These are phyloP conservation scores for Antitype chi DNA, from an alignment of 2,888 invertebrate species.

Conservation along the genomic window DNA sequence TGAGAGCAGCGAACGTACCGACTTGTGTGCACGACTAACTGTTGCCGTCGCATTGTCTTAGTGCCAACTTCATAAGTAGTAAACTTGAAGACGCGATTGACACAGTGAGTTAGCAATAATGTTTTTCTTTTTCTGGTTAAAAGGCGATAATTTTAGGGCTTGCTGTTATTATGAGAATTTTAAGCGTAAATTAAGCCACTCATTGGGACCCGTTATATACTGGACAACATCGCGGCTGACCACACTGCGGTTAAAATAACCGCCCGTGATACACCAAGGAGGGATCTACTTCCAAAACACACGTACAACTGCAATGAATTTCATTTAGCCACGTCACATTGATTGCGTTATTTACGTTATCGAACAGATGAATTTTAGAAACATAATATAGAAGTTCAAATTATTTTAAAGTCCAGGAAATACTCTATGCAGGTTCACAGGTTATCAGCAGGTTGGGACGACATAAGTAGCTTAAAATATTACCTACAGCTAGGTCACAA, in stretches of 20 bases:
- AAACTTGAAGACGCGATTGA: not conserved
- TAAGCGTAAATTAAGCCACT: too few species aligned
- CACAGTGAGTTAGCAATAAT: not conserved
- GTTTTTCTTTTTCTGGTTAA: not conserved
- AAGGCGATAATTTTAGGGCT: not conserved
- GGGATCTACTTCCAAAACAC: not conserved
- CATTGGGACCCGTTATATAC: too few species aligned
- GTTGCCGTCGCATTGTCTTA: slow-evolving; percentile 41
- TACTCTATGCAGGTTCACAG: not conserved
- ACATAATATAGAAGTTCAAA: not conserved
- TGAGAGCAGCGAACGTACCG: not conserved
- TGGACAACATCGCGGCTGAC: too few species aligned
- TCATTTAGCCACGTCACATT: not conserved
- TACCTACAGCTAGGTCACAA: not conserved
- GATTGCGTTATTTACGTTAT: not conserved
- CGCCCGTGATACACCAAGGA: not conserved
- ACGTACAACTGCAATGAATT: not conserved
- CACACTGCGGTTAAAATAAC: too few species aligned
- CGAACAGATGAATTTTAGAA: not conserved
- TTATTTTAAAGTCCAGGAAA: not conserved
- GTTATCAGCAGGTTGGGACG: not conserved
- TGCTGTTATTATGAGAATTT: too few species aligned
- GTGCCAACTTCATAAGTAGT: not conserved
- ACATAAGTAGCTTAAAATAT: not conserved
- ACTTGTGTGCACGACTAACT: slow-evolving; percentile 29